Evolutionary conservation across 2,113 vertebrate species (phyloP).

Genomic region (Zosterops hypoxanthus): DNA sequence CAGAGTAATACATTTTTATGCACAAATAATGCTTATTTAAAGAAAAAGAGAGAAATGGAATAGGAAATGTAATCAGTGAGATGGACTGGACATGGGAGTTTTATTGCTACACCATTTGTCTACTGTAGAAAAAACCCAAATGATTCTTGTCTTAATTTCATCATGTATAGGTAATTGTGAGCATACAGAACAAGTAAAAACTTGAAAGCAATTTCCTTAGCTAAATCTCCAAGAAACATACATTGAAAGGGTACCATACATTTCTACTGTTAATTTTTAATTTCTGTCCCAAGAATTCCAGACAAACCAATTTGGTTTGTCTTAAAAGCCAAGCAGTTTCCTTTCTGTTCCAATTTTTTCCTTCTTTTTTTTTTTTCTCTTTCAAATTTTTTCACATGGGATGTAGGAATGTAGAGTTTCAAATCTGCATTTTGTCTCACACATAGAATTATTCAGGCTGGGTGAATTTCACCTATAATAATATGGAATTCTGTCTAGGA

Average conservation of each 20-base stretch:
- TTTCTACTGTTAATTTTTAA: background rate
- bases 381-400: background rate
- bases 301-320: background rate
- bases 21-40: background rate
- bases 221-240: background rate
- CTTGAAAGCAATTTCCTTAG: background rate
- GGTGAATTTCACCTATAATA: background rate
- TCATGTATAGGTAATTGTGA: background rate
- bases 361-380: background rate
- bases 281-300: background rate
- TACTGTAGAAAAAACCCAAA: background rate
- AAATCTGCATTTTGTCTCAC: background rate
- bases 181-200: background rate
- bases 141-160: background rate
- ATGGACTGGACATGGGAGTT: background rate
- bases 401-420: background rate
- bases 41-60: background rate
- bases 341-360: background rate
- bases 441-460: background rate
- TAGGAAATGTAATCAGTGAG: conserved; percentile 12
- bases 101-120: background rate
- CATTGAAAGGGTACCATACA: background rate
- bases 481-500: background rate
- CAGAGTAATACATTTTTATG: conserved; percentile 43
- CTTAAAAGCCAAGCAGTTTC: background rate